Conservation (phyloP, 2,888 invertebrate genomes). For the Ochlodes sylvanus region DNA sequence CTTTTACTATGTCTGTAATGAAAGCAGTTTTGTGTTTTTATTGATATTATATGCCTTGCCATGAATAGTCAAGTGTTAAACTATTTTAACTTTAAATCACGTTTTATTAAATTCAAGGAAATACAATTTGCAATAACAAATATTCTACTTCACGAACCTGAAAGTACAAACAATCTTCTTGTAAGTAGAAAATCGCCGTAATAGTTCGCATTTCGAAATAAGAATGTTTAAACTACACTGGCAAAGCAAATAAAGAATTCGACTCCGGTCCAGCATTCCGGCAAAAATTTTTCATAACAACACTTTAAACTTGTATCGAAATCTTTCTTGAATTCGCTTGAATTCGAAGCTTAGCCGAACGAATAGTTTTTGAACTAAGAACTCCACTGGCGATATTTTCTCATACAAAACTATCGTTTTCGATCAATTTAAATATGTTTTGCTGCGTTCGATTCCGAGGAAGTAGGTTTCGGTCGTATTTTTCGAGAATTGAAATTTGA, state of each 20-base stretch:
- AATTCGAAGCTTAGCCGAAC: slow-evolving; percentile 32
- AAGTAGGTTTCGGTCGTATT: slow-evolving; percentile 21
- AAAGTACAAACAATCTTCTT: background rate
- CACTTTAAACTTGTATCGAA: slow-evolving; percentile 35
- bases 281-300: slow-evolving; percentile 36
- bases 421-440: slow-evolving; percentile 36
- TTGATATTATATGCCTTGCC: too few species aligned
- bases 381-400: slow-evolving; percentile 31
- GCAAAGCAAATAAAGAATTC: slow-evolving; percentile 23
- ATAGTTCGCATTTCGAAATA: slow-evolving; percentile 7
- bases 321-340: slow-evolving; percentile 32
- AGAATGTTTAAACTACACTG: slow-evolving; percentile 15
- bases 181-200: slow-evolving; percentile 3
- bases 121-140: background rate
- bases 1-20: background rate
- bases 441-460: slow-evolving; percentile 9
- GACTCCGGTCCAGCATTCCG: slow-evolving; percentile 14
- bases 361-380: slow-evolving; percentile 34
- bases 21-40: too few species aligned
- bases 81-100: too few species aligned
- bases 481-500: slow-evolving; percentile 13
- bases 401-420: slow-evolving; percentile 34
- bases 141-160: background rate
- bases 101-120: too few species aligned
- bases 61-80: too few species aligned